phyloP scores from a whole-genome alignment of 2,888 invertebrate genomes.

The Autographa pulchrina region DNA sequence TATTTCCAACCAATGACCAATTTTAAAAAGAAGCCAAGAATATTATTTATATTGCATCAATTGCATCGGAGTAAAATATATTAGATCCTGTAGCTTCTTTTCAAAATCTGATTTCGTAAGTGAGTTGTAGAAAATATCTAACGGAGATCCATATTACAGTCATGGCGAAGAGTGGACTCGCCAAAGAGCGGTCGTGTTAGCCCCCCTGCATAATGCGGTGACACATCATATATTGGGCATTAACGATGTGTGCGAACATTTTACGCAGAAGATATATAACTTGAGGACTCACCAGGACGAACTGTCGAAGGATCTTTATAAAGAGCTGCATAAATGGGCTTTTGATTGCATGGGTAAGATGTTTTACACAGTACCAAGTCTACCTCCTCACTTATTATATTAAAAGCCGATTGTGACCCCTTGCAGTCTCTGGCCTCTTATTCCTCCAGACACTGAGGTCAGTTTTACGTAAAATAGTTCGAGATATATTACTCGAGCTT shows the following conservation, averaged over 20 bases:
- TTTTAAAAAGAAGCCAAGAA: too few relatives aligned
- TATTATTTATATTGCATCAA: too few relatives aligned
- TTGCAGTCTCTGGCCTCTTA: too few relatives aligned
- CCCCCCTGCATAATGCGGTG: conserved; percentile 80
- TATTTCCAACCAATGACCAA: too few relatives aligned
- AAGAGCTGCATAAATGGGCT: conserved; percentile 91
- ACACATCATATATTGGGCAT: conserved; percentile 79
- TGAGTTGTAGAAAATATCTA: not conserved
- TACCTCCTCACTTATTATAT: too few relatives aligned
- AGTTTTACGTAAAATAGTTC: too few relatives aligned
- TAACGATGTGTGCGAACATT: conserved; percentile 76
- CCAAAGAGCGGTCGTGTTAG: conserved; percentile 84
- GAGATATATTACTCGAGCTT: too few relatives aligned
- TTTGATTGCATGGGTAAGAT: conserved; percentile 90
- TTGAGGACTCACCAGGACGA: conserved; percentile 91
- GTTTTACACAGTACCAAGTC: too few relatives aligned
- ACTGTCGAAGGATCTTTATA: conserved; percentile 88
- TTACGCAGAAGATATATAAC: conserved; percentile 83
- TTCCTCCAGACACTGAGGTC: too few relatives aligned
- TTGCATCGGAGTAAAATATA: not conserved
- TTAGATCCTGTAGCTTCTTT: not conserved
- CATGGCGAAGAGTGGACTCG: conserved; percentile 90
- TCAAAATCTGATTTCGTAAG: not conserved
- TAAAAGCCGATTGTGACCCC: too few relatives aligned
- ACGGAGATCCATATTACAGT: conserved; percentile 69